phyloP scores from a whole-genome alignment of 2,888 invertebrate genomes.

The Eretmocerus hayati region DNA sequence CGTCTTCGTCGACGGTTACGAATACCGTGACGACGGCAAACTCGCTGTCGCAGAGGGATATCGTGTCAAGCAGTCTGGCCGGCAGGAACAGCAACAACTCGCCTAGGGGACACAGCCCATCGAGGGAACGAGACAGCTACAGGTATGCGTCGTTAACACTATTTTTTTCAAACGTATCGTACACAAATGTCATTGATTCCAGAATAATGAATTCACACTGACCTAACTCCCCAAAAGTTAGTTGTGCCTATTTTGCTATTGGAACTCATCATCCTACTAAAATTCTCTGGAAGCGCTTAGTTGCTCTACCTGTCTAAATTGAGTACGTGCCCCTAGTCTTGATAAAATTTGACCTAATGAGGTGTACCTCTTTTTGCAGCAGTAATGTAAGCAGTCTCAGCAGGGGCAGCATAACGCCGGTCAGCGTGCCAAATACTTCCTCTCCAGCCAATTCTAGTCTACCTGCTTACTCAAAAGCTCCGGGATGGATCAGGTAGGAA shows the following conservation, averaged over 20 bases:
- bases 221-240: too few relatives aligned
- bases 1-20: conserved; percentile 45
- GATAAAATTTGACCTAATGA: too few relatives aligned
- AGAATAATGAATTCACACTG: too few relatives aligned
- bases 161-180: too few relatives aligned
- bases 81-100: conserved; percentile 61
- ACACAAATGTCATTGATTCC: too few relatives aligned
- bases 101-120: conserved; percentile 71
- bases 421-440: conserved; percentile 49
- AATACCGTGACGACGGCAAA: conserved; percentile 47
- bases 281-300: too few relatives aligned
- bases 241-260: too few relatives aligned
- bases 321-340: too few relatives aligned
- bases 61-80: conserved; percentile 46
- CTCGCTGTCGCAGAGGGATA: conserved; percentile 48
- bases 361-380: conserved; percentile 54
- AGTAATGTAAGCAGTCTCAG: conserved; percentile 81
- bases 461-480: conserved; percentile 49
- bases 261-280: too few relatives aligned
- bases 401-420: conserved; percentile 60
- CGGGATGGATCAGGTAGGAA: conserved; percentile 46
- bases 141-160: too few relatives aligned
- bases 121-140: conserved; percentile 76
- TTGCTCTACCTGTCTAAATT: too few relatives aligned
- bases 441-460: conserved; percentile 57